Percentiles rank a stretch among this genome's conserved stretches.
Conservation (phyloP, 35 echinoderm and acorn worm species). For the Chiridota heheva region DNA sequence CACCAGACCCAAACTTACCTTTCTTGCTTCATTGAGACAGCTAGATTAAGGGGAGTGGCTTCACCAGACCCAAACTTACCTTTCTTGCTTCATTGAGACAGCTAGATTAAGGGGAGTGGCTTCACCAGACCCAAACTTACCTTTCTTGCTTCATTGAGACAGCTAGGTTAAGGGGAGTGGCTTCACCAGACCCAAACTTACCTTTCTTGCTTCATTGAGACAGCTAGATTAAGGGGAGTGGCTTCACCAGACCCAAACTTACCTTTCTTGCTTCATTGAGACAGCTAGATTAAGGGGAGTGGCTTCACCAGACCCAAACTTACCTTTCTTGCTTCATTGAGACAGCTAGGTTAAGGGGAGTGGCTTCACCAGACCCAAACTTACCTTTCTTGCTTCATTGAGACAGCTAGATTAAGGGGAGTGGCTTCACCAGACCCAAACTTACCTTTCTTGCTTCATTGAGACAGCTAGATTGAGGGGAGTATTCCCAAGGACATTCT, state of each 20-base stretch:
- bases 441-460: slow-evolving; percentile 49
- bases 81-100: slow-evolving; percentile 48
- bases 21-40: slow-evolving; percentile 50
- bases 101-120: slow-evolving; percentile 36
- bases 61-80: too few relatives aligned
- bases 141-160: slow-evolving; percentile 49
- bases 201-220: slow-evolving; percentile 49
- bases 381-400: slow-evolving; percentile 51
- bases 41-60: slow-evolving; percentile 34
- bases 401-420: slow-evolving; percentile 37
- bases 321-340: slow-evolving; percentile 53
- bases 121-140: too few relatives aligned
- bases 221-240: slow-evolving; percentile 37
- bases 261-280: slow-evolving; percentile 49
- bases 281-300: slow-evolving; percentile 41
- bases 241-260: too few relatives aligned
- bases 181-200: too few relatives aligned
- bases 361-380: too few relatives aligned
- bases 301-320: too few relatives aligned
- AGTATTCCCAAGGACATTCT: slow-evolving; percentile 37
- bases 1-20: too few relatives aligned
- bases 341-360: slow-evolving; percentile 35
- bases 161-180: slow-evolving; percentile 35
- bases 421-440: neutral
- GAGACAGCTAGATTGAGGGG: slow-evolving; percentile 41